These are phyloP conservation scores for Tromatobia lineatoria DNA, from an alignment of 2,888 invertebrate species.

Conservation along the genomic window DNA sequence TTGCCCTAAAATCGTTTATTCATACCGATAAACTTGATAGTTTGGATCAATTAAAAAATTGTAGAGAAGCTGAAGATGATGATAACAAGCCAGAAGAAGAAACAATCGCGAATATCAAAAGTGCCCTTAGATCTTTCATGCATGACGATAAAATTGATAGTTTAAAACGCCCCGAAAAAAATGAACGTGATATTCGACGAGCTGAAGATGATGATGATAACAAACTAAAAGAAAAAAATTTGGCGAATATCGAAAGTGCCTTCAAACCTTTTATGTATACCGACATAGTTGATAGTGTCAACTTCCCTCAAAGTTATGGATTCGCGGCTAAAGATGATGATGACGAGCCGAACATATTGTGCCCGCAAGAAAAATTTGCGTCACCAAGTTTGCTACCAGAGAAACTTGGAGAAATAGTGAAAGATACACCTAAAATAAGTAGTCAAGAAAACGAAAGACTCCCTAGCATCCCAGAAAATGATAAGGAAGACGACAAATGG, in stretches of 20 bases:
- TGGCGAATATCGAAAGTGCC: too few species aligned
- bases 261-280: neutral
- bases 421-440: neutral
- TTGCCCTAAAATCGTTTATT: too few species aligned
- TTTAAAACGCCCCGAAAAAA: too few species aligned
- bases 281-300: neutral
- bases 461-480: neutral
- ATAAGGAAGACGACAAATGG: neutral
- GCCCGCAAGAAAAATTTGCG: neutral
- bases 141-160: too few species aligned
- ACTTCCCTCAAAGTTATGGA: neutral
- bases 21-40: too few species aligned
- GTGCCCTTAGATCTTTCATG: too few species aligned
- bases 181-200: too few species aligned
- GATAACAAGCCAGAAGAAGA: neutral
- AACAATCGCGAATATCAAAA: too few species aligned
- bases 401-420: neutral
- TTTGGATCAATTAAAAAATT: too few species aligned
- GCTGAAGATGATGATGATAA: too few species aligned
- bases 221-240: too few species aligned
- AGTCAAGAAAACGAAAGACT: neutral
- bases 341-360: constrained; percentile 37
- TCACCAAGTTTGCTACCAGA: neutral
- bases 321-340: constrained; percentile 10
- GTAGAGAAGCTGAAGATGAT: neutral